phyloP scores from a whole-genome alignment of 2,888 invertebrate species.

The Unio delphinus region DNA sequence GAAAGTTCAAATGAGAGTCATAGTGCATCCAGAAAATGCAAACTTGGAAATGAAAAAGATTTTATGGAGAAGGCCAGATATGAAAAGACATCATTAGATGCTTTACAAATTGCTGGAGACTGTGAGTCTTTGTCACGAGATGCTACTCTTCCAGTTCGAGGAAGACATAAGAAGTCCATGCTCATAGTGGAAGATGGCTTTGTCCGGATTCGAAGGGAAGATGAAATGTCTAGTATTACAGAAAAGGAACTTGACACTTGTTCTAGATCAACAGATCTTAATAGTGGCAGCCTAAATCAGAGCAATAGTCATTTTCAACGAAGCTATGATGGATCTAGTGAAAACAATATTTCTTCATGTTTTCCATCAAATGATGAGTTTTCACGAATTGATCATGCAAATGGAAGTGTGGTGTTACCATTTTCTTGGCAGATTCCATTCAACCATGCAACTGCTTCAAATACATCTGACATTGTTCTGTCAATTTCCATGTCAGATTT shows the following conservation, averaged over 20 bases:
- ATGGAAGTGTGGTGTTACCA: neutral
- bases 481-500: slow-evolving; percentile 61
- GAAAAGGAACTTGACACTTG: slow-evolving; percentile 34
- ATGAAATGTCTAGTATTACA: slow-evolving; percentile 54
- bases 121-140: too few species aligned
- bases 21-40: too few species aligned
- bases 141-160: too few species aligned
- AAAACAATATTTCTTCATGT: neutral
- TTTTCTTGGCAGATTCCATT: too few species aligned
- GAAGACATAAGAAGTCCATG: slow-evolving; percentile 76
- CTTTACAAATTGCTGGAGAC: too few species aligned
- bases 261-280: slow-evolving; percentile 20
- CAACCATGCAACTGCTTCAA: slow-evolving; percentile 1
- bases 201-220: slow-evolving; percentile 85
- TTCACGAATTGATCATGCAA: slow-evolving; percentile 5
- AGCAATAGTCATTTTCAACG: slow-evolving; percentile 49
- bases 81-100: too few species aligned
- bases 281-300: slow-evolving; percentile 33
- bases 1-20: slow-evolving; percentile 17
- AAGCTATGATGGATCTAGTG: slow-evolving; percentile 29
- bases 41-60: too few species aligned
- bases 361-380: neutral
- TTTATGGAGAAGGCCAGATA: too few species aligned
- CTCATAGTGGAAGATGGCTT: slow-evolving; percentile 92
- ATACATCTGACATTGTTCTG: slow-evolving; percentile 45